Base-by-base conservation (phyloP, 2,888 invertebrate species). In the Smittia aterrima region DNA sequence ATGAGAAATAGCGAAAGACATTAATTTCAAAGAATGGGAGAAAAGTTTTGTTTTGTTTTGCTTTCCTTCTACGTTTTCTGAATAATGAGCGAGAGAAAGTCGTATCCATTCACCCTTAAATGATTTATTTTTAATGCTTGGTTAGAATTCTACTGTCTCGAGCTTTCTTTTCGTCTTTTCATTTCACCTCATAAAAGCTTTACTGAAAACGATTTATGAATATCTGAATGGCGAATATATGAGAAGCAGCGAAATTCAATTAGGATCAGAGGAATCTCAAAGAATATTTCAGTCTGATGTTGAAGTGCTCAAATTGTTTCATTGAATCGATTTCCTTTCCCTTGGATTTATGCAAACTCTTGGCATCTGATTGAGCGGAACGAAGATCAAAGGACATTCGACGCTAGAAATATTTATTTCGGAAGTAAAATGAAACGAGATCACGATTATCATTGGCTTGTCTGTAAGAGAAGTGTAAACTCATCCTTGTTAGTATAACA, bases 21-120 rank as follows among this genome's bases (percentile, higher is more conserved):
- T 47, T 47, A 47, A 47, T 47, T 47, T 47, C 47, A 47, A 2
- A 4, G 47, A 47, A 47, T 47, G 47, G 47, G 4, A 47, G 47
- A 16, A n/a, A 47, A 47, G 47, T 47, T 47, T 47, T 47, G 47
- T 47, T 47, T 47, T 47, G n/a, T 47, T 47, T 47, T 3, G 16
- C 47, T 47, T 47, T 16, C 11, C 47, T 47, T 47, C 47, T 47
- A 32, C 32, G 32, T 47, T 16, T 16, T 2, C 16, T 47, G 47
- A 47, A 47, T 47, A 47, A 47, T 47, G 47, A 47, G 47, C 16
- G 47, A 47, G 47, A 47, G 47, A 58, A 58, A 58, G 58, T 58
- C 58, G n/a, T 18, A 13, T 58, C 6, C 58, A 22, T 58, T 58
- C 22, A 22, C 58, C 58, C 58, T 9, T n/a, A 7, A 58, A 58